These are phyloP conservation scores for Leptinotarsa peninsularis DNA, from an alignment of 2,888 invertebrate genomes.

Conservation along the genomic window DNA sequence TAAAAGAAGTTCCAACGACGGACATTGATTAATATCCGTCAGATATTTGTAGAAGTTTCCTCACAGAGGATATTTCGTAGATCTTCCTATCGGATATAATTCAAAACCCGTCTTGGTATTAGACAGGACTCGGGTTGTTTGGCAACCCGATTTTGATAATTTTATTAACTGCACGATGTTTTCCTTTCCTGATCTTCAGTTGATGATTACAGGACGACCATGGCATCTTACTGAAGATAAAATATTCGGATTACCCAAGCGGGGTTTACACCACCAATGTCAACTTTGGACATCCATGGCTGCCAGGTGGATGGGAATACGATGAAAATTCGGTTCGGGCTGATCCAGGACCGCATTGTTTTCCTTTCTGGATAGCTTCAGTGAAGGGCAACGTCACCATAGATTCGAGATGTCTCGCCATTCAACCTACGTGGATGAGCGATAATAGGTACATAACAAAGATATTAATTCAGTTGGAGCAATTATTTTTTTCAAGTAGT, in stretches of 20 bases:
- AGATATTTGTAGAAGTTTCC: too few species aligned
- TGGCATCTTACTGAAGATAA: slow-evolving; percentile 64
- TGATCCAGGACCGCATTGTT: slow-evolving; percentile 70
- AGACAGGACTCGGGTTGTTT: too few species aligned
- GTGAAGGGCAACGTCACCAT: slow-evolving; percentile 70
- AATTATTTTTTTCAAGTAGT: too few species aligned
- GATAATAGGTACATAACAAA: slow-evolving; percentile 68
- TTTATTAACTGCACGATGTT: background rate
- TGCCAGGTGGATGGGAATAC: slow-evolving; percentile 74
- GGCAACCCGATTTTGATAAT: too few species aligned
- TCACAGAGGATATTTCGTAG: too few species aligned
- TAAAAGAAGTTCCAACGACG: too few species aligned
- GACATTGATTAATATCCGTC: too few species aligned
- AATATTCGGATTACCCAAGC: slow-evolving; percentile 61
- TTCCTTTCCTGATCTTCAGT: background rate
- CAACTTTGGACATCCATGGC: slow-evolving; percentile 69
- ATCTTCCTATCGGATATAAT: too few species aligned
- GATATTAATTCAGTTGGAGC: slow-evolving; percentile 55
- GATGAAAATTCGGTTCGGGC: slow-evolving; percentile 55
- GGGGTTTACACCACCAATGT: slow-evolving; percentile 70
- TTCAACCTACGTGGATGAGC: slow-evolving; percentile 89
- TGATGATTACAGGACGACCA: slow-evolving; percentile 64
- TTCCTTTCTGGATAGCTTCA: slow-evolving; percentile 81
- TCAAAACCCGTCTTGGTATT: too few species aligned
- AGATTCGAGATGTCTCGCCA: slow-evolving; percentile 79